Evolutionary conservation across 2,113 vertebrate species (phyloP).

Genomic region (Lontra canadensis): DNA sequence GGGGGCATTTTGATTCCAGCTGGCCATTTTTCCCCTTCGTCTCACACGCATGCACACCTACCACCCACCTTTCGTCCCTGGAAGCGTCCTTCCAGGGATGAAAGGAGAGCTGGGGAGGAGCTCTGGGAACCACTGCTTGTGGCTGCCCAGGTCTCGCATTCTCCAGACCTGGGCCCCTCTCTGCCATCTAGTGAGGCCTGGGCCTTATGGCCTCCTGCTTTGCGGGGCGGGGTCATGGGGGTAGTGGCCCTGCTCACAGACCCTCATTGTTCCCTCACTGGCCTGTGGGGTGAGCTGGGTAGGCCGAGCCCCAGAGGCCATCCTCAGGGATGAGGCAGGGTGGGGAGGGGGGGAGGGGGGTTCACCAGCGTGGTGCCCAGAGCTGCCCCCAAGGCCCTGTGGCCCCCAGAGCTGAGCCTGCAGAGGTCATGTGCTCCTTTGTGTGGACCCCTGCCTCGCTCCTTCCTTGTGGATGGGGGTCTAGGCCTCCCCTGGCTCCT

Average conservation of each 20-base stretch:
- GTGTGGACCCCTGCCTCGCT: neutral
- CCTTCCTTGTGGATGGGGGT: no score
- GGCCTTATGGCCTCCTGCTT: neutral
- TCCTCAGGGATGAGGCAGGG: neutral
- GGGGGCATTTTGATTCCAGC: neutral
- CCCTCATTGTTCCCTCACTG: slow-evolving; percentile 68
- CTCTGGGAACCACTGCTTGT: neutral
- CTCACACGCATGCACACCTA: neutral
- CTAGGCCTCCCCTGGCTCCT: neutral
- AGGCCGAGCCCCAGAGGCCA: neutral
- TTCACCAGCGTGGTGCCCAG: neutral
- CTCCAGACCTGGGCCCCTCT: neutral
- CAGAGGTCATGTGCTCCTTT: neutral
- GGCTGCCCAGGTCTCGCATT: neutral
- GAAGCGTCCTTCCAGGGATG: neutral
- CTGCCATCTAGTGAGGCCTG: neutral
- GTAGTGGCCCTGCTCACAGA: slow-evolving; percentile 22
- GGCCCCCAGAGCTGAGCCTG: neutral
- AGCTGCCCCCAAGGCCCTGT: no score
- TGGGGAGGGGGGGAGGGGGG: no score
- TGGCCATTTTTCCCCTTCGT: neutral
- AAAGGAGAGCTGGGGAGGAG: neutral
- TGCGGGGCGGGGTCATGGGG: neutral
- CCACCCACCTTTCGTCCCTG: neutral
- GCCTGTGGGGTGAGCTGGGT: neutral